These are phyloP conservation scores for Urosaurus nigricauda DNA, from an alignment of 2,797 vertebrate genomes.

Conservation along the genomic window DNA sequence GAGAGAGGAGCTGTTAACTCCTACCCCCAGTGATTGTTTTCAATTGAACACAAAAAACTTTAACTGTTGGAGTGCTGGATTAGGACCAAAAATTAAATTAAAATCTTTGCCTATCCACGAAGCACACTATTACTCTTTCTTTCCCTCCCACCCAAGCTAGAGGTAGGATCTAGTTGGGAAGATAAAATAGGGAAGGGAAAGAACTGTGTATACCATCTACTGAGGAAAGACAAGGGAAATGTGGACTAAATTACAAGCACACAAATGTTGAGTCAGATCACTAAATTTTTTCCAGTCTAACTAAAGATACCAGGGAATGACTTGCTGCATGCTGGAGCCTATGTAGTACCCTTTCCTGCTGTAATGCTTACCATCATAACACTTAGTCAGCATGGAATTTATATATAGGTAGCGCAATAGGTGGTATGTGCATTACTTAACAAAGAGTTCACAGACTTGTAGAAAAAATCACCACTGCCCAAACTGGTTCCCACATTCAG, in stretches of 20 bases:
- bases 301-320: too few species aligned
- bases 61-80: not conserved
- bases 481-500: too few species aligned
- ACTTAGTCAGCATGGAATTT: too few species aligned
- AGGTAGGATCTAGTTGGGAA: not conserved
- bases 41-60: not conserved
- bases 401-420: too few species aligned
- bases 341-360: too few species aligned
- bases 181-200: too few species aligned
- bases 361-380: too few species aligned
- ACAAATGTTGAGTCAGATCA: not conserved
- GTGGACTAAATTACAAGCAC: not conserved
- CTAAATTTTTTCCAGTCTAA: not conserved
- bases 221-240: not conserved
- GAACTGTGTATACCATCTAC: not conserved
- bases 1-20: too few species aligned
- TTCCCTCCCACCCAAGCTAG: not conserved
- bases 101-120: not conserved
- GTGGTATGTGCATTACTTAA: too few species aligned
- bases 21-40: not conserved
- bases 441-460: too few species aligned
- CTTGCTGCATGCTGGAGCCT: too few species aligned
- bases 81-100: not conserved
- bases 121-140: not conserved
- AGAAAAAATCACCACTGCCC: too few species aligned